Conservation (phyloP, 2,888 invertebrate genomes). For the Blera fallax region DNA sequence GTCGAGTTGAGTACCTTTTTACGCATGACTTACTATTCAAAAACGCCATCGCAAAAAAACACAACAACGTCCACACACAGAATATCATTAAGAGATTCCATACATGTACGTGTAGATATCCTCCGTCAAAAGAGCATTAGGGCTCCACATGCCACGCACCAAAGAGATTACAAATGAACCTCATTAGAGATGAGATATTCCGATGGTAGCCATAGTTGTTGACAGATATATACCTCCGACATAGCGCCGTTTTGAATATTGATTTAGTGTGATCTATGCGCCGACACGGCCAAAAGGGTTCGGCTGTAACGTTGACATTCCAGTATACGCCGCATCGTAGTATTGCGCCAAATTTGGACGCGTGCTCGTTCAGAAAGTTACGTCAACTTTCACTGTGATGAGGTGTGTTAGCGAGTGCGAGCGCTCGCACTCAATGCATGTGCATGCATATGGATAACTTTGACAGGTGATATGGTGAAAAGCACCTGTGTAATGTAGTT, state of each 20-base stretch:
- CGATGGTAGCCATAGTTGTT: slow-evolving; percentile 24
- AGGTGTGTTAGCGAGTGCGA: slow-evolving; percentile 11
- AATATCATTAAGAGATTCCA: slow-evolving; percentile 33
- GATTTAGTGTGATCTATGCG: slow-evolving; percentile 46
- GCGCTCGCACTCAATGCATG: slow-evolving; percentile 21
- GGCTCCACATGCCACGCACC: slow-evolving; percentile 37
- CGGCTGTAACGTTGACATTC: slow-evolving; percentile 33
- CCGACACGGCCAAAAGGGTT: slow-evolving; percentile 50
- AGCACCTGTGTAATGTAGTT: slow-evolving; percentile 53
- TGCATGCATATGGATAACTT: slow-evolving; percentile 61
- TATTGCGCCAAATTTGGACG: slow-evolving; percentile 64
- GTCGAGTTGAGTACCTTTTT: slow-evolving; percentile 32
- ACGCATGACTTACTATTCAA: slow-evolving; percentile 19
- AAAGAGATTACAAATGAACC: slow-evolving; percentile 60
- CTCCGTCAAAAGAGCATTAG: slow-evolving; percentile 12
- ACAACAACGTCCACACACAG: neutral
- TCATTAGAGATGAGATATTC: slow-evolving; percentile 56
- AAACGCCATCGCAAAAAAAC: neutral
- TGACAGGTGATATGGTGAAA: slow-evolving; percentile 60
- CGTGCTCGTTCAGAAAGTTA: slow-evolving; percentile 50
- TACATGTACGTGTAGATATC: slow-evolving; percentile 35
- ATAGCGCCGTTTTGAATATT: slow-evolving; percentile 42
- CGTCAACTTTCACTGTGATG: slow-evolving; percentile 70
- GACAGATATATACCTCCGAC: slow-evolving; percentile 55
- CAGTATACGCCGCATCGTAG: slow-evolving; percentile 2